A percentile compares a stretch with the other conserved stretches of the same genome.
phyloP scores from a whole-genome alignment of 2,113 vertebrate genomes.

The Catharus fuscescens region DNA sequence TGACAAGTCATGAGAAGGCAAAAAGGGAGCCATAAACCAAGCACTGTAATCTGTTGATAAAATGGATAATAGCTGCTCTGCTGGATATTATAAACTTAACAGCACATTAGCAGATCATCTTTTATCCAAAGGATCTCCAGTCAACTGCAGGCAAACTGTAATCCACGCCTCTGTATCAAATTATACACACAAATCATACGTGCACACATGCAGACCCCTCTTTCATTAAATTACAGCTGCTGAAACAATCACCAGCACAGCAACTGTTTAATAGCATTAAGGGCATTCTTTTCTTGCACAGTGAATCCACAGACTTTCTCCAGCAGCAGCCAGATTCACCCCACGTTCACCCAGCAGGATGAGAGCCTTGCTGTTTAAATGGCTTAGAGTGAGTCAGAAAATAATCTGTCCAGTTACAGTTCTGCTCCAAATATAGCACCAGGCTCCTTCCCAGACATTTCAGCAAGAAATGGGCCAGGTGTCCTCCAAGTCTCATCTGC shows the following conservation, averaged over 20 bases:
- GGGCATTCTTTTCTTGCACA: neutral
- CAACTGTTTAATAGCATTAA: neutral
- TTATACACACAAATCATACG: neutral
- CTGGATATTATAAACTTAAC: constrained; percentile 19
- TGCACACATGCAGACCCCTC: fast-evolving
- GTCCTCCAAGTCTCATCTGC: neutral
- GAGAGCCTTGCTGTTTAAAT: neutral
- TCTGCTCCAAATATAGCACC: neutral
- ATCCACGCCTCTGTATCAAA: neutral
- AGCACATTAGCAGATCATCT: neutral
- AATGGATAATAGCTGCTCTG: constrained; percentile 15
- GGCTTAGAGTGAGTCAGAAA: neutral
- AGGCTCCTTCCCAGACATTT: neutral
- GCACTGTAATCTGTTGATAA: neutral
- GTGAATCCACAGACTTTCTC: neutral
- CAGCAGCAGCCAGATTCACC: neutral
- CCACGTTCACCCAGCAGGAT: neutral
- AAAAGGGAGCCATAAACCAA: constrained; percentile 21
- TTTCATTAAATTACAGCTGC: neutral
- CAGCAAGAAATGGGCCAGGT: neutral
- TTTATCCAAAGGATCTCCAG: neutral
- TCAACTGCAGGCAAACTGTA: neutral
- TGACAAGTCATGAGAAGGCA: neutral
- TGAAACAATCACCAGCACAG: neutral
- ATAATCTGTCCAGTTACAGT: neutral